Base-by-base conservation (phyloP, 1,140 invertebrate species). In the Drosophila pseudoobscura region DNA sequence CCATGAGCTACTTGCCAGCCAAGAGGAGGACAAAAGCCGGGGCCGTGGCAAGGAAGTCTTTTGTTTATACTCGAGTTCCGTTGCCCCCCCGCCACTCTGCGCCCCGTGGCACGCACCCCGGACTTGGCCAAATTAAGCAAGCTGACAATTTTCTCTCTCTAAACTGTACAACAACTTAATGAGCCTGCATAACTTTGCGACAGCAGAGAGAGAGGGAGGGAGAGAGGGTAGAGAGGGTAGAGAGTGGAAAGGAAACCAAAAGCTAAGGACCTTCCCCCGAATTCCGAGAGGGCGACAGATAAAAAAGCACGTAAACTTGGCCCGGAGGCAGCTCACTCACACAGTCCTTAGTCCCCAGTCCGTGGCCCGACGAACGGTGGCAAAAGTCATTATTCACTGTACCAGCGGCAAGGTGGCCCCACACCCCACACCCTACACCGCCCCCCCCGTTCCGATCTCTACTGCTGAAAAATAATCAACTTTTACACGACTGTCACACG, bases 121-220 rank as follows among this genome's bases (percentile, higher is more conserved):
- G 71, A 70, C 63, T 74, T 60, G 62, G 56, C 63, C 84, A 88
- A 88, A 88, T 88, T 88, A 88, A 88, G 83, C 75, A 75, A 79
- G 83, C 83, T 88, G 83, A 88, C 84, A 88, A 88, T 88, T 88
- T 88, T 88, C 83, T 70, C 73, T 75, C 83, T 88, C 83, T 88
- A 88, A 88, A 88, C 83, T 88, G 83, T 83, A 88, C 87, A 88
- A 88, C 83, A 88, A 88, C 83, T 88, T 88, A 88, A 88, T 88
- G 83, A 88, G 83, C 83, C 83, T 83, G 83, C 83, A 88, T 88
- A 88, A 88, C 83, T 88, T 88, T 88, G 84, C 71, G 75, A 75
- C 80, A 84, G 65, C 66, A 74, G 70, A 43, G 46, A 44, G 54
- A 44, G 17, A 39, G n/a, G 4, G 57, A 17, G 17, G 17, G 17